A percentile compares a stretch with the other conserved stretches of the same genome.
Evolutionary conservation across 2,888 invertebrate genomes (phyloP).

Genomic region (Beris morrisii): DNA sequence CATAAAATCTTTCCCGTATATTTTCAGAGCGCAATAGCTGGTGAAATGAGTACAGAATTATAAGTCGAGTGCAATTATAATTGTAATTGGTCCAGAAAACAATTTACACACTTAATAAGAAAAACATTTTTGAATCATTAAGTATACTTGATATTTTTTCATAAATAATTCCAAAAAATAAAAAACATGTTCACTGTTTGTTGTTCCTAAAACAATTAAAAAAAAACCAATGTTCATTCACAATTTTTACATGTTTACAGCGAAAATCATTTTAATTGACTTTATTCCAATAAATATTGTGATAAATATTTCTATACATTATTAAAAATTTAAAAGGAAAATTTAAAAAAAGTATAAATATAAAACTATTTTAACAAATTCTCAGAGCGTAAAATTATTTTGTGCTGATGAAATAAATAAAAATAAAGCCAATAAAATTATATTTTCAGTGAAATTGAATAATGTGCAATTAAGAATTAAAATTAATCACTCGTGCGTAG

Average conservation of each 20-base stretch:
- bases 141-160: neutral
- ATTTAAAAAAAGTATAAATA: conserved; percentile 10
- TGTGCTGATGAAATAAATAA: too few species aligned
- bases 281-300: conserved; percentile 16
- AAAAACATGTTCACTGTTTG: too few species aligned
- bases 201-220: too few species aligned
- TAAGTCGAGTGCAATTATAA: conserved; percentile 46
- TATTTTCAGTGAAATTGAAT: neutral
- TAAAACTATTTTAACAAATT: conserved; percentile 4
- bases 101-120: neutral
- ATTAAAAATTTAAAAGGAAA: neutral
- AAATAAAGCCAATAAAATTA: neutral
- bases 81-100: neutral
- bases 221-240: too few species aligned
- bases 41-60: conserved; percentile 73
- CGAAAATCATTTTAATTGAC: too few species aligned
- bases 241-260: too few species aligned
- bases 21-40: conserved; percentile 56
- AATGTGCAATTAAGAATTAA: neutral
- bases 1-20: conserved; percentile 30
- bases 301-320: conserved; percentile 27
- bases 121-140: neutral
- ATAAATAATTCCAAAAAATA: neutral
- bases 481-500: neutral
- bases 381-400: neutral